Conservation (phyloP, 2,888 invertebrate genomes). For the Metalampra italica region DNA sequence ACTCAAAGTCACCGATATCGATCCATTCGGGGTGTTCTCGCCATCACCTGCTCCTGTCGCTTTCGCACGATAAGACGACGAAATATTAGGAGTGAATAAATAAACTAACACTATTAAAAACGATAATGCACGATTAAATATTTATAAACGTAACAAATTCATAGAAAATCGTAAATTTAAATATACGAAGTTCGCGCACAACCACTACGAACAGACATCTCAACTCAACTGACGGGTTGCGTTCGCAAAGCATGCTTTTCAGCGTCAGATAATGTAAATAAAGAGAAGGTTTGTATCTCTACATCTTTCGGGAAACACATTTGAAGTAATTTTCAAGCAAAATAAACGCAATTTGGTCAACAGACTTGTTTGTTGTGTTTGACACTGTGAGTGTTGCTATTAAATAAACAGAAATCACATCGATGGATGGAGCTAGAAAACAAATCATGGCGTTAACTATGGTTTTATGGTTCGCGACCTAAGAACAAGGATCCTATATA, state of each 20-base stretch:
- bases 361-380: background rate
- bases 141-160: constrained; percentile 56
- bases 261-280: background rate
- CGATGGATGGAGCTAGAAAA: too few species aligned
- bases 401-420: too few species aligned
- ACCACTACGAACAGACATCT: constrained; percentile 52
- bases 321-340: too few species aligned
- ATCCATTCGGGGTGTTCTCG: constrained; percentile 68
- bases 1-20: constrained; percentile 69
- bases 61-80: constrained; percentile 25
- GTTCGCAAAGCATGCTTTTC: background rate
- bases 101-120: constrained; percentile 36
- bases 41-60: constrained; percentile 61
- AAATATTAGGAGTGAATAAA: constrained; percentile 26
- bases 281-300: too few species aligned
- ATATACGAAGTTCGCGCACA: constrained; percentile 36
- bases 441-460: too few species aligned
- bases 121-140: constrained; percentile 50
- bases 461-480: too few species aligned
- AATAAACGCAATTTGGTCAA: background rate
- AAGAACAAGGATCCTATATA: too few species aligned
- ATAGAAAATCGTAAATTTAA: constrained; percentile 66
- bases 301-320: too few species aligned
- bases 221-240: constrained; percentile 50
- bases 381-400: too few species aligned